Evolutionary conservation across 1,140 invertebrate species (phyloP), one percentile per base, ranked within the genome.

Genomic region (Thalassaphorura encarpata): DNA sequence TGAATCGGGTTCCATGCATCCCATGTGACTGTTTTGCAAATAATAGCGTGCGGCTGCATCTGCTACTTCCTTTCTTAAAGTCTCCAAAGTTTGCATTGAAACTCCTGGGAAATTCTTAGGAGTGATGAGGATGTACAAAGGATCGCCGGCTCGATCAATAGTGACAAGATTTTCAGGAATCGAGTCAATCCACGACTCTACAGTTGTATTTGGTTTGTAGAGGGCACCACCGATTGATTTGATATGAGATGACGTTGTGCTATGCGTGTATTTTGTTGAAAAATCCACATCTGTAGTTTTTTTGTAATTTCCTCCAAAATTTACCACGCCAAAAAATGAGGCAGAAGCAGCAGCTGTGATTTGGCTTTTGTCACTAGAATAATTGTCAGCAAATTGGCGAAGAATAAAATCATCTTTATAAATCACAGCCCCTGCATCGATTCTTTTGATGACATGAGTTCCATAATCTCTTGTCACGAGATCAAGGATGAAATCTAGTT

Each of bases 1-100:
- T 18, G 57, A 54, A 2, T 8, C 26, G 13, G 11, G 11, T 1
- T 56, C 28, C 33, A 56, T 55, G 26, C 58, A 60, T 0, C 58
- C 58, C 11, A 23, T 21, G 5, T 51, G 45, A 1, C 11, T 33
- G 19, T 60, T 60, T 4, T 33, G 27, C 0, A 3, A 18, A 21
- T 56, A 56, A 23, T 56, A 56, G 8, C 19, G 24, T 4, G 4
- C n/a, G n/a, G 47, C 41, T 8, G 39, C 47, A 8, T 23, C 33
- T 1, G 11, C 11, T 1, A 49, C 26, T 49, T 50, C 18, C 1
- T 23, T 4, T 19, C 36, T 18, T 15, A 56, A 13, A 23, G 13
- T 43, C 4, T 4, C 15, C n/a, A 50, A 28, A 13, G 19, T 24
- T 4, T 16, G 4, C 0, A 28, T 2, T 2, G 28, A 15, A 6